Conservation (phyloP, 1,140 invertebrate species). For the Saccostrea glomerata region DNA sequence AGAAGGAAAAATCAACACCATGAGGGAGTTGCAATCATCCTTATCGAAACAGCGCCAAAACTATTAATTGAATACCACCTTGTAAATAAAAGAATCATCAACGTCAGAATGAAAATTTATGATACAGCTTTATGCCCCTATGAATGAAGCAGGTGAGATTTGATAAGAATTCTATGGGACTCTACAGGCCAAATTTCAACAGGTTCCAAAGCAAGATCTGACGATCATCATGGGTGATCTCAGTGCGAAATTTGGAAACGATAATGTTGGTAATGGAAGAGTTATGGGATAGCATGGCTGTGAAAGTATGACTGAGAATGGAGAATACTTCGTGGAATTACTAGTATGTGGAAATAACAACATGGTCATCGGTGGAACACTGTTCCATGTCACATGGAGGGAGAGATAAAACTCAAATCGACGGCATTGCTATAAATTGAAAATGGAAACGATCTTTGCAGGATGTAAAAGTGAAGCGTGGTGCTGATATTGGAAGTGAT, state of each 20-base stretch:
- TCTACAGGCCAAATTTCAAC: not conserved
- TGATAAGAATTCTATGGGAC: not conserved
- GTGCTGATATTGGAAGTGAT: not conserved
- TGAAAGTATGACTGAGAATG: not conserved
- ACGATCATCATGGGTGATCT: not conserved
- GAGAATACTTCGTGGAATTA: not conserved
- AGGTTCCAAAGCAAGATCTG: not conserved
- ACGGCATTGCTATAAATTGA: not conserved
- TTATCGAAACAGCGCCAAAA: slow-evolving; percentile 46
- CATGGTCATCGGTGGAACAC: slow-evolving; percentile 52
- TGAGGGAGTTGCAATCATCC: slow-evolving; percentile 57
- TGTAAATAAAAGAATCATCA: not conserved
- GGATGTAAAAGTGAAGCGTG: not conserved
- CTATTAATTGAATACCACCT: slow-evolving; percentile 39
- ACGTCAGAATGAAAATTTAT: not conserved
- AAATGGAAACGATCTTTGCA: not conserved
- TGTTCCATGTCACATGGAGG: slow-evolving; percentile 39
- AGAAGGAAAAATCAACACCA: slow-evolving; percentile 37
- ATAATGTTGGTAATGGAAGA: not conserved
- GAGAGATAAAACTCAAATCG: not conserved
- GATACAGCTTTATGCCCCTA: not conserved
- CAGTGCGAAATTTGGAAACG: not conserved
- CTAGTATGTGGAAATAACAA: slow-evolving; percentile 51
- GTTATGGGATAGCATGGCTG: not conserved
- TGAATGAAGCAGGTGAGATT: not conserved